These are phyloP conservation scores for Melospiza melodia DNA, from an alignment of 2,113 vertebrate species.

Conservation along the genomic window DNA sequence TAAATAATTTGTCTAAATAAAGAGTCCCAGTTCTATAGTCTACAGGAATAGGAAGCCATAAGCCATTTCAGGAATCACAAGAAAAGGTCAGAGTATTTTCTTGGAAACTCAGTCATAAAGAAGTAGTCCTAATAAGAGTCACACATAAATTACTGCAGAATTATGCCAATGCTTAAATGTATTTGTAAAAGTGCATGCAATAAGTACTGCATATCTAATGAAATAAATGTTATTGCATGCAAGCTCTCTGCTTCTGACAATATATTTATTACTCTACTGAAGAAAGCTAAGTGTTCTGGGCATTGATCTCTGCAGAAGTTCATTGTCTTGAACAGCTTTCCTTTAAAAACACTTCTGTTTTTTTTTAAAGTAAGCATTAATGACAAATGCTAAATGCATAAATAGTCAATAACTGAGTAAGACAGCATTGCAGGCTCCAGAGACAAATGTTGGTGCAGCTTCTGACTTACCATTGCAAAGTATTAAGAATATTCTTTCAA, in stretches of 20 bases:
- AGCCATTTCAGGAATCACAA: slow-evolving; percentile 49
- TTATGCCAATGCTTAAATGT: slow-evolving; percentile 51
- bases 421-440: neutral
- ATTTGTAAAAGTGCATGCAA: slow-evolving; percentile 45
- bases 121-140: slow-evolving; percentile 33
- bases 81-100: slow-evolving; percentile 50
- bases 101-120: slow-evolving; percentile 54
- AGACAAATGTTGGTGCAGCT: neutral
- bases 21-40: slow-evolving; percentile 41
- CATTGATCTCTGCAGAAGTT: slow-evolving; percentile 58
- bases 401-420: slow-evolving; percentile 9
- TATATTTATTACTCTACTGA: slow-evolving; percentile 58
- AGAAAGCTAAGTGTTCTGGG: slow-evolving; percentile 45
- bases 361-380: slow-evolving; percentile 53
- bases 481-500: neutral
- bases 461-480: neutral
- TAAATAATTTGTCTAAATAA: slow-evolving; percentile 59
- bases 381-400: slow-evolving; percentile 19
- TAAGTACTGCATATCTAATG: slow-evolving; percentile 61
- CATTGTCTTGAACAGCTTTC: slow-evolving; percentile 54
- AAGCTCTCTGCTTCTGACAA: slow-evolving; percentile 18
- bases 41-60: slow-evolving; percentile 41
- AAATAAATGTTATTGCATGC: slow-evolving; percentile 48
- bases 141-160: slow-evolving; percentile 48
- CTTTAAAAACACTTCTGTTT: slow-evolving; percentile 16